A percentile compares a stretch with the other conserved stretches of the same genome.
These are phyloP conservation scores for Eurytemora carolleeae DNA, from an alignment of 1,140 invertebrate genomes.

Conservation along the genomic window DNA sequence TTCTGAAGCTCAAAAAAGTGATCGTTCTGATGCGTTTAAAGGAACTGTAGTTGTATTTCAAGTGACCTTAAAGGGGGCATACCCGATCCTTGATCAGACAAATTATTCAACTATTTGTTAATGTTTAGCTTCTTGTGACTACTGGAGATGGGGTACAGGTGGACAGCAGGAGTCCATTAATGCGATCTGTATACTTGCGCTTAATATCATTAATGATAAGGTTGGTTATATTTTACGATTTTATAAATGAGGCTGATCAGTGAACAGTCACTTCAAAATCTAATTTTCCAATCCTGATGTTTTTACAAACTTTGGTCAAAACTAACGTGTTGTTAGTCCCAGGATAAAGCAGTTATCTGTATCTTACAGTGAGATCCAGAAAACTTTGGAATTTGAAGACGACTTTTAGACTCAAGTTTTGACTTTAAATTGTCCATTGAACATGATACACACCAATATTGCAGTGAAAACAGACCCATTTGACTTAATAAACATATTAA, in stretches of 20 bases:
- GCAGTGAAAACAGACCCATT: too few species aligned
- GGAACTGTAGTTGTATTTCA: too few species aligned
- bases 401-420: neutral
- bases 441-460: too few species aligned
- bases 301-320: too few species aligned
- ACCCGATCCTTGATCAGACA: too few species aligned
- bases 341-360: neutral
- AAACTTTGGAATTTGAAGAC: neutral
- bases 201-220: conserved; percentile 15
- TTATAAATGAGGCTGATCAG: neutral
- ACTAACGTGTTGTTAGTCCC: too few species aligned
- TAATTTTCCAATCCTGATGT: neutral
- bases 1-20: too few species aligned
- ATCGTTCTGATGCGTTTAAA: too few species aligned
- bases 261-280: neutral
- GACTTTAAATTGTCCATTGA: too few species aligned
- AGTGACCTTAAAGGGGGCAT: too few species aligned
- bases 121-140: conserved; percentile 10
- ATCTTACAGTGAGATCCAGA: neutral
- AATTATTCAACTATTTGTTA: too few species aligned
- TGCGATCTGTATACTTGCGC: conserved; percentile 11
- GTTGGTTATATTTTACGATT: neutral
- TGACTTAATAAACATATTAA: too few species aligned
- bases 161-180: conserved; percentile 9
- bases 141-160: conserved; percentile 12